These are phyloP conservation scores for Latheticus oryzae DNA, from an alignment of 2,888 invertebrate species.

Conservation along the genomic window DNA sequence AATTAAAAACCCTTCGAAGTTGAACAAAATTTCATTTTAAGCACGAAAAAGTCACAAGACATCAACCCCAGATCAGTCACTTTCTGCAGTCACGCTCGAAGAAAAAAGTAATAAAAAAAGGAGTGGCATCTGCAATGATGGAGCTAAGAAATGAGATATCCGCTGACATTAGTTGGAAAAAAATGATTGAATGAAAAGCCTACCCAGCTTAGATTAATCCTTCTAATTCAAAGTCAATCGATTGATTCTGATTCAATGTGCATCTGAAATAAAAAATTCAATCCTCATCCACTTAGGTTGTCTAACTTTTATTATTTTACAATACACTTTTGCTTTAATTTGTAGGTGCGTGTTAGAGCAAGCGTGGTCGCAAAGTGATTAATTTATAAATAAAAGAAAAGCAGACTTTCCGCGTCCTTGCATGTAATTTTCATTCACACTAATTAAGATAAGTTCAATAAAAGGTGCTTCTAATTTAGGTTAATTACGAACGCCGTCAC, in stretches of 20 bases:
- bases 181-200: too few relatives aligned
- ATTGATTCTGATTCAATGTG: too few relatives aligned
- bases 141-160: conserved; percentile 9
- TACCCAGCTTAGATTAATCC: too few relatives aligned
- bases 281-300: too few relatives aligned
- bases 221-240: too few relatives aligned
- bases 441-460: conserved; percentile 44
- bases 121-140: conserved; percentile 12
- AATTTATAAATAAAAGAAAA: conserved; percentile 42
- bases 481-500: conserved; percentile 32
- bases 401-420: conserved; percentile 24
- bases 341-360: conserved; percentile 31
- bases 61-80: conserved; percentile 26
- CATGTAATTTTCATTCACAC: conserved; percentile 41
- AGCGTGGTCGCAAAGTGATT: conserved; percentile 35
- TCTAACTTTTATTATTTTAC: too few relatives aligned
- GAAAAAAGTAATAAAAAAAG: conserved; percentile 21
- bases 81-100: conserved; percentile 16
- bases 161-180: too few relatives aligned
- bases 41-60: conserved; percentile 5
- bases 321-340: too few relatives aligned
- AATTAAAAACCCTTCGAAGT: conserved; percentile 3
- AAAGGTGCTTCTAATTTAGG: conserved; percentile 36
- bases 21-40: conserved; percentile 6
- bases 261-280: too few relatives aligned